phyloP scores from a whole-genome alignment of 2,113 vertebrate genomes.

The Callipepla squamata region DNA sequence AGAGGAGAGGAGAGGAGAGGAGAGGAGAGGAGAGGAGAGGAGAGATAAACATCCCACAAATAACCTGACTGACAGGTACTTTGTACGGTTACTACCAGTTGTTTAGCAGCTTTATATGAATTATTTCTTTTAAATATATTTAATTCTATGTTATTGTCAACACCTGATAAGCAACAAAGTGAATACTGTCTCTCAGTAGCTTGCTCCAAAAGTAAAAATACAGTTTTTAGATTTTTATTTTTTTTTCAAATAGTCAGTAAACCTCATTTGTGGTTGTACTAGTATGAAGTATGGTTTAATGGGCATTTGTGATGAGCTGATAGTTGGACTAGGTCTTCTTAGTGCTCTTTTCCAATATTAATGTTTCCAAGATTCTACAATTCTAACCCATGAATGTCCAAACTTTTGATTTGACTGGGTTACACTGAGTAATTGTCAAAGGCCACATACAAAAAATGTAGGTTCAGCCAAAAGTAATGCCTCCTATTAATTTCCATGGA shows the following conservation, averaged over 20 bases:
- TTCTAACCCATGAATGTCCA: too few relatives aligned
- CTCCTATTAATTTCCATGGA: too few relatives aligned
- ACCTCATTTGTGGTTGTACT: neutral
- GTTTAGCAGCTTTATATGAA: neutral
- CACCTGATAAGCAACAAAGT: neutral
- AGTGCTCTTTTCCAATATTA: too few relatives aligned
- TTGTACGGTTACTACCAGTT: neutral
- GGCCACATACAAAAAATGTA: too few relatives aligned
- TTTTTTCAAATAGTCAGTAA: neutral
- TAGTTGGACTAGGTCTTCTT: too few relatives aligned
- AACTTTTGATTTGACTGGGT: too few relatives aligned
- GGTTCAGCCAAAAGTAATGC: too few relatives aligned
- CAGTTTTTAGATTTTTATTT: accelerated
- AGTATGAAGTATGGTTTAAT: neutral
- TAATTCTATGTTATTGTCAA: neutral
- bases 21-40: too few relatives aligned
- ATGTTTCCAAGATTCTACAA: too few relatives aligned
- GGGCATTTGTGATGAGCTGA: too few relatives aligned
- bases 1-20: too few relatives aligned
- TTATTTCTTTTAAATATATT: neutral
- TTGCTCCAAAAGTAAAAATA: neutral
- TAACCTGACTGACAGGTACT: neutral
- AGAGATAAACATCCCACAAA: neutral
- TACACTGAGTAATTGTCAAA: too few relatives aligned
- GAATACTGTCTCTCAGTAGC: neutral